phyloP scores from a whole-genome alignment of 64 coral and sea anemone species.

The Stylophora pistillata region DNA sequence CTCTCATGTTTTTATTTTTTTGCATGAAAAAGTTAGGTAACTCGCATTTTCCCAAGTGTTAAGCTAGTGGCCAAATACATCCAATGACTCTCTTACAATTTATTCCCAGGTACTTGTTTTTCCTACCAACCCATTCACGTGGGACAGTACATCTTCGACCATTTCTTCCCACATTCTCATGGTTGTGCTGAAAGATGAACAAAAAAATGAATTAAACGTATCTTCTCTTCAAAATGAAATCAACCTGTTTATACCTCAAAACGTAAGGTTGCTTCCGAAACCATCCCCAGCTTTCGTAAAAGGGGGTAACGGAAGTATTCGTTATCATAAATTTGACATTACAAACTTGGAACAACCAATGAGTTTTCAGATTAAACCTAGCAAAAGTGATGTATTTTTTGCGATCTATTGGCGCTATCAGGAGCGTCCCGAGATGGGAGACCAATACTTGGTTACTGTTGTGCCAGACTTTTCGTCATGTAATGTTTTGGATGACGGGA shows the following conservation, averaged over 20 bases:
- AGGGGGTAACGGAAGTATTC: constrained; percentile 47
- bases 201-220: constrained; percentile 18
- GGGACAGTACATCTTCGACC: not conserved
- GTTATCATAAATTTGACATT: constrained; percentile 64
- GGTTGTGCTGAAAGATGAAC: constrained; percentile 30
- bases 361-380: constrained; percentile 4
- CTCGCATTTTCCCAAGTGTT: too few relatives aligned
- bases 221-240: constrained; percentile 4
- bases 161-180: constrained; percentile 37
- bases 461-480: constrained; percentile 77
- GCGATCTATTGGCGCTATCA: constrained; percentile 58
- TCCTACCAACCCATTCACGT: constrained; percentile 34
- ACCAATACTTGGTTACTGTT: constrained; percentile 28
- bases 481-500: not conserved
- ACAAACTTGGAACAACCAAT: constrained; percentile 24
- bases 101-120: constrained; percentile 28
- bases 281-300: constrained; percentile 45
- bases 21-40: too few relatives aligned
- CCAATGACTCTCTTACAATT: not conserved
- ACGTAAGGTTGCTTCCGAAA: not conserved
- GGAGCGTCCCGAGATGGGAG: constrained; percentile 20
- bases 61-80: too few relatives aligned
- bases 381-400: constrained; percentile 6
- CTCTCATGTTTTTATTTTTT: too few relatives aligned
- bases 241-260: constrained; percentile 35